These are phyloP conservation scores for Tor tambroides DNA, from an alignment of 2,113 vertebrate genomes.

Conservation along the genomic window DNA sequence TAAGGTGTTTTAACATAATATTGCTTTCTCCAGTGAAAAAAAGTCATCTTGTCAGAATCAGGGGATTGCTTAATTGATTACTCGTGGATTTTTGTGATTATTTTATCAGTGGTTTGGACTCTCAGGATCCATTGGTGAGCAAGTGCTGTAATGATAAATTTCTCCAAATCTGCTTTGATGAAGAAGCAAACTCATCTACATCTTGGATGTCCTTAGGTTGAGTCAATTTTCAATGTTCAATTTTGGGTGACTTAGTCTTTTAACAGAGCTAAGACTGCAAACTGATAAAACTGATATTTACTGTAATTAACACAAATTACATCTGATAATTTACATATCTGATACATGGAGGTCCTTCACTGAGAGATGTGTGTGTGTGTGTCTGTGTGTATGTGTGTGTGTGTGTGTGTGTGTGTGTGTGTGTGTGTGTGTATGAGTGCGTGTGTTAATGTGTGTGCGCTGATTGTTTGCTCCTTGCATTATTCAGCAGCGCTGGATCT, in stretches of 20 bases:
- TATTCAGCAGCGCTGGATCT: slow-evolving; percentile 46
- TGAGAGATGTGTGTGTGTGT: neutral
- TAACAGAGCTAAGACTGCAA: neutral
- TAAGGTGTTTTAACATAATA: neutral
- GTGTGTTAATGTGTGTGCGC: neutral
- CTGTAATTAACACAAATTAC: neutral
- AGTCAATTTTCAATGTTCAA: neutral
- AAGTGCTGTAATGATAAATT: neutral
- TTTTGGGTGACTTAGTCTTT: neutral
- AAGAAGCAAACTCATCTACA: neutral
- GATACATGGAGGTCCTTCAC: neutral
- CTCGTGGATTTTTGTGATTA: too few relatives aligned
- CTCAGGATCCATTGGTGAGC: neutral
- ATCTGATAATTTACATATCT: neutral
- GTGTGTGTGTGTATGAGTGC: too few relatives aligned
- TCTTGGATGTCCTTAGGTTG: neutral
- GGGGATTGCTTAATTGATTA: too few relatives aligned
- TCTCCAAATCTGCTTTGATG: neutral
- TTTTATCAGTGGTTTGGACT: too few relatives aligned
- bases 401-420: too few relatives aligned
- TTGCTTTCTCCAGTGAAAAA: neutral
- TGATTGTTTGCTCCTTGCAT: slow-evolving; percentile 38
- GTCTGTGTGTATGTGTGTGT: too few relatives aligned
- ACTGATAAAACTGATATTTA: neutral
- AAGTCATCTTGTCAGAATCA: too few relatives aligned